Base-by-base conservation (phyloP, 2,797 vertebrate genomes). In the Malurus splendens region DNA sequence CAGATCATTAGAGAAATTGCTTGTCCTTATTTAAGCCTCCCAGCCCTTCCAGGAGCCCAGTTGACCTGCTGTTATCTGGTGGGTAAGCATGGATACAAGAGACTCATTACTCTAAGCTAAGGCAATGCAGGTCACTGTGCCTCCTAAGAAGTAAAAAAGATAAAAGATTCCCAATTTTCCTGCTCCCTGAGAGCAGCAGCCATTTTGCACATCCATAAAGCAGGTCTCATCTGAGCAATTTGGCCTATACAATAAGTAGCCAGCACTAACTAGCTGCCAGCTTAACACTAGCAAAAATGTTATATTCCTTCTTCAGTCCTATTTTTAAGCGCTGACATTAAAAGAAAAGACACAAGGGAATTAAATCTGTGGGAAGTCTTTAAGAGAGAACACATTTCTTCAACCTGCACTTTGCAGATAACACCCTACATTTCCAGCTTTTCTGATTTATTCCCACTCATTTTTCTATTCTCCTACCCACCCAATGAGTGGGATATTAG, bases 341-440 rank as follows among this genome's bases (percentile, higher is more conserved):
- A 80, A 76, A 91, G 45, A 48, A 84, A 90, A 93, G 70, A 87
- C 84, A 86, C 42, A n/a, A 68, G 55, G 71, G 86, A 87, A 76
- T 77, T 88, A 82, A 89, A 90, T 62, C 44, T 77, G 84, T 72
- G 27, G 72, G 61, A 92, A 90, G 71, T 14, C 83, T 88, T 86
- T 82, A 76, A 56, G 56, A 90, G 56, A 66, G 56, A 89, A 87
- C 36, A 62, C 25, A 36, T 80, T 89, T 73, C 61, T 91, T 86
- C 86, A 72, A 82, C 67, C 75, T 90, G 78, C 75, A 59, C 85
- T 93, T 90, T 86, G 65, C 67, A 93, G 90, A 84, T 77, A 92
- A 92, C 75, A 71, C 68, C 28, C 39, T 82, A 56, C 47, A 67
- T 90, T 91, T 88, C 74, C 87, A 81, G 41, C 56, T 83, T 74